Conservation (phyloP, 92 coral and sea anemone species). For the Nematostella vectensis region DNA sequence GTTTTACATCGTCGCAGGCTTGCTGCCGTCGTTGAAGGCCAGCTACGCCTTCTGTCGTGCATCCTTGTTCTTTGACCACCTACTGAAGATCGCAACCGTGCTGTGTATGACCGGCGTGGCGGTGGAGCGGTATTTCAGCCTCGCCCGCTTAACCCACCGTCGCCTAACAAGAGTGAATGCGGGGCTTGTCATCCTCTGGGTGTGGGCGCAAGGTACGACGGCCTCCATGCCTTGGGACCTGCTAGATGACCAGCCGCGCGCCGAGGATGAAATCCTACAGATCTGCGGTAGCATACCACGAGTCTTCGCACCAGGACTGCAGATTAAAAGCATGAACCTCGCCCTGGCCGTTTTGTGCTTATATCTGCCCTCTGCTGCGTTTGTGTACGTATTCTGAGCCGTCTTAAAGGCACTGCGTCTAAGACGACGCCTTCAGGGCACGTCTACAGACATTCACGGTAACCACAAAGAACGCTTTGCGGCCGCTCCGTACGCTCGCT, state of each 20-base stretch:
- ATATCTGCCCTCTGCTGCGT: conserved; percentile 31
- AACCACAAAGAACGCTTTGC: conserved; percentile 20
- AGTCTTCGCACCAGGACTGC: conserved; percentile 28
- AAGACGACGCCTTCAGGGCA: conserved; percentile 39
- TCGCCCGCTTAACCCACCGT: conserved; percentile 32
- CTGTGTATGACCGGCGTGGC: conserved; percentile 62
- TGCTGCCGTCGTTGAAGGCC: conserved; percentile 13
- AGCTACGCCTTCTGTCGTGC: conserved; percentile 21
- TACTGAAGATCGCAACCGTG: conserved; percentile 37
- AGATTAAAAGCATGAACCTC: conserved; percentile 15
- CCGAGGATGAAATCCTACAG: background rate
- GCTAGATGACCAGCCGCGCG: background rate
- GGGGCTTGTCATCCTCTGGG: conserved; percentile 19
- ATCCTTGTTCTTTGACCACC: conserved; percentile 34
- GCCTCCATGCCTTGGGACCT: conserved; percentile 55
- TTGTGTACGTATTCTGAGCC: conserved; percentile 27
- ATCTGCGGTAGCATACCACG: conserved; percentile 25
- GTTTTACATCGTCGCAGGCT: conserved; percentile 22
- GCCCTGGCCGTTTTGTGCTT: conserved; percentile 26
- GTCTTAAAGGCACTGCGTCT: conserved; percentile 36
- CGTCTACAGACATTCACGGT: conserved; percentile 2
- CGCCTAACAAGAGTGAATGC: conserved; percentile 29
- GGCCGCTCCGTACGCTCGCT: conserved; percentile 34
- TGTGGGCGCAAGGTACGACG: conserved; percentile 42
- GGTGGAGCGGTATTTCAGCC: conserved; percentile 46